Conservation (phyloP, 2,888 invertebrate genomes). For the Pogonocherus hispidulus region DNA sequence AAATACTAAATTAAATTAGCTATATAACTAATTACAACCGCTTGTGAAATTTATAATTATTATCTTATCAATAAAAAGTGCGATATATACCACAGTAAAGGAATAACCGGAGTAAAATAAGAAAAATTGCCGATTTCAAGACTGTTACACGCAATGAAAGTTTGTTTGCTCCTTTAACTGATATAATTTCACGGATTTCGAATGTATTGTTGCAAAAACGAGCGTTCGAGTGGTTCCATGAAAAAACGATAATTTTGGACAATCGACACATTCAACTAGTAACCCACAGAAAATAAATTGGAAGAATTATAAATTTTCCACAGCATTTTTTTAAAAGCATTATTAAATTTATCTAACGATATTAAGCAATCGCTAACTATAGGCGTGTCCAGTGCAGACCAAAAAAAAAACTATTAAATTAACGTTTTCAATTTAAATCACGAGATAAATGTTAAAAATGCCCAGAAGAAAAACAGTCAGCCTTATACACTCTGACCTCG, state of each 20-base stretch:
- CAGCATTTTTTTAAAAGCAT: slow-evolving; percentile 4
- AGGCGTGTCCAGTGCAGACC: slow-evolving; percentile 29
- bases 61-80: not conserved
- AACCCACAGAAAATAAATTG: slow-evolving; percentile 12
- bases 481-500: slow-evolving; percentile 36
- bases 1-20: not conserved
- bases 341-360: slow-evolving; percentile 8
- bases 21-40: slow-evolving; percentile 7
- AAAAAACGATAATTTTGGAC: slow-evolving; percentile 7
- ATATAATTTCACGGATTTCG: slow-evolving; percentile 10
- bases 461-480: slow-evolving; percentile 35
- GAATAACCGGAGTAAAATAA: not conserved
- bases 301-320: slow-evolving; percentile 4
- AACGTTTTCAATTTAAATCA: slow-evolving; percentile 37
- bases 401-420: slow-evolving; percentile 35
- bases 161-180: not conserved
- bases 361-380: slow-evolving; percentile 32
- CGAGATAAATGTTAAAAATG: slow-evolving; percentile 40
- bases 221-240: slow-evolving; percentile 11
- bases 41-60: slow-evolving; percentile 5
- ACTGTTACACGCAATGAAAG: slow-evolving; percentile 1
- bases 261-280: not conserved
- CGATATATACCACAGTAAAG: not conserved
- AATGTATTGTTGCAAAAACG: slow-evolving; percentile 1
- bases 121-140: not conserved